A percentile compares a stretch with the other conserved stretches of the same genome.
Evolutionary conservation across 2,113 vertebrate species (phyloP).

Genomic region (Uria aalge): DNA sequence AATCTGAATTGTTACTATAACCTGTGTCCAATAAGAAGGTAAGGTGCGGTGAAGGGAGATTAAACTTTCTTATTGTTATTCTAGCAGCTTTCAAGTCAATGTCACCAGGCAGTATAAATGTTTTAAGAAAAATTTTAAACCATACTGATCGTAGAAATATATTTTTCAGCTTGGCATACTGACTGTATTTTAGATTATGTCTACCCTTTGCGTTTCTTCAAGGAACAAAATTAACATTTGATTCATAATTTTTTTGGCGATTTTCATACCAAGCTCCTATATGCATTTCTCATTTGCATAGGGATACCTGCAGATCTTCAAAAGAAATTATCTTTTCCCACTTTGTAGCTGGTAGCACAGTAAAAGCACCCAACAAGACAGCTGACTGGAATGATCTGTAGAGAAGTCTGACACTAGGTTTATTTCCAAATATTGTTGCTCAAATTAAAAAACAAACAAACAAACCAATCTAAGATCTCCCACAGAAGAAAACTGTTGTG

Average conservation of each 20-base stretch:
- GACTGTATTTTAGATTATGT: not conserved
- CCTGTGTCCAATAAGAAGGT: not conserved
- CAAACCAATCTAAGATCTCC: not conserved
- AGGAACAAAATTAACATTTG: not conserved
- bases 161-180: not conserved
- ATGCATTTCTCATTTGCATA: not conserved
- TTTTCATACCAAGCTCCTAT: not conserved
- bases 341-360: not conserved
- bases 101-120: not conserved
- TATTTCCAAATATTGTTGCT: not conserved
- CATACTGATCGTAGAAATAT: not conserved
- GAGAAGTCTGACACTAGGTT: not conserved
- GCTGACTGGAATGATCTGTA: not conserved
- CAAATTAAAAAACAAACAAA: not conserved
- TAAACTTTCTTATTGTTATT: not conserved
- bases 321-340: not conserved
- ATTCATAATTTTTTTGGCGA: not conserved
- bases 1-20: not conserved
- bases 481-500: not conserved
- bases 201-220: not conserved
- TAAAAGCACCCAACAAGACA: not conserved
- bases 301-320: not conserved
- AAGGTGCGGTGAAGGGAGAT: not conserved
- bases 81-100: not conserved
- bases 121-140: not conserved